Conservation (phyloP, 2,113 vertebrate genomes). For the Sinocyclocheilus anshuiensis region DNA sequence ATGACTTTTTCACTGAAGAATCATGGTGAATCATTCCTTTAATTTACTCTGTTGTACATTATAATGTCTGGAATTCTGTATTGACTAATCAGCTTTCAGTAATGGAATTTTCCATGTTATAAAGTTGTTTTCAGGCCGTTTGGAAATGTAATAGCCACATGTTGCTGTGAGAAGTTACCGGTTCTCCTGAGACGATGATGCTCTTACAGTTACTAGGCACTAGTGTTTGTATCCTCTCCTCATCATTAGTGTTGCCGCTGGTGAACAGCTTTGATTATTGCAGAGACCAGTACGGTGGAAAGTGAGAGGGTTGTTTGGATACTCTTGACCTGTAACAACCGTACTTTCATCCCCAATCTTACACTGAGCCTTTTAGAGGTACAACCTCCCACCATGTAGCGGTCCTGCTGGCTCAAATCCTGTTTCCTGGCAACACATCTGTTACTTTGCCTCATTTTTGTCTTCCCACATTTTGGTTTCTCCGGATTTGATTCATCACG, state of each 20-base stretch:
- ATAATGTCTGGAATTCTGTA: neutral
- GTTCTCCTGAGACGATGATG: neutral
- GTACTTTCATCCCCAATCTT: slow-evolving; percentile 18
- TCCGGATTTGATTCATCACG: slow-evolving; percentile 19
- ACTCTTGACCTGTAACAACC: neutral
- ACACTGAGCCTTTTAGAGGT: neutral
- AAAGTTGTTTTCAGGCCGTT: neutral
- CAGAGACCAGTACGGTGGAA: neutral
- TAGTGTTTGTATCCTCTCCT: slow-evolving; percentile 5
- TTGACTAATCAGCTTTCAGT: neutral
- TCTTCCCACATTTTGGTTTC: slow-evolving; percentile 2
- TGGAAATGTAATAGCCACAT: neutral
- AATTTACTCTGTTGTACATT: neutral
- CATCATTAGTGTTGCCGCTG: slow-evolving; percentile 3
- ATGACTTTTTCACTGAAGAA: no score
- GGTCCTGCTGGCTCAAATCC: slow-evolving; percentile 2
- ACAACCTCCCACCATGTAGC: neutral
- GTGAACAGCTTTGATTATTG: slow-evolving; percentile 14
- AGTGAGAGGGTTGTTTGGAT: slow-evolving; percentile 20
- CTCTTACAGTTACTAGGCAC: neutral
- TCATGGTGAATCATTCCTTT: no score
- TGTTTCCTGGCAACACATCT: slow-evolving; percentile 21
- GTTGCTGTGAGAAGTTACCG: neutral
- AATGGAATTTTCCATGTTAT: neutral
- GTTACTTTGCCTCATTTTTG: neutral